Evolutionary conservation across 2,888 invertebrate species (phyloP).

Genomic region (Tenthredo livida): DNA sequence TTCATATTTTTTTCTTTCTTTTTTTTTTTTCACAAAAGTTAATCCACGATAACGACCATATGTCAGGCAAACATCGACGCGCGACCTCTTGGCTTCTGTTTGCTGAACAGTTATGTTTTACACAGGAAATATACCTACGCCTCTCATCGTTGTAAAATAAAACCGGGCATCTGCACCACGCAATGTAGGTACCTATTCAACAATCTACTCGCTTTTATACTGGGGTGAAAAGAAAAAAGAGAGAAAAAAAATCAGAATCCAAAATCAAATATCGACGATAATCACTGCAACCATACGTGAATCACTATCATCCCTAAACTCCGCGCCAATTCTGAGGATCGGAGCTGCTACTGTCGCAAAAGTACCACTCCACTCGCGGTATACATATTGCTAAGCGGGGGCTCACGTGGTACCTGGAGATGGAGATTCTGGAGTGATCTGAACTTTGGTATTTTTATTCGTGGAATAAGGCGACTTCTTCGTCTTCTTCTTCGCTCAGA

Average conservation of each 20-base stretch:
- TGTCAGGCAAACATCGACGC: conserved; percentile 48
- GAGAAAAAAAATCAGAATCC: neutral
- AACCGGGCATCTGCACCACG: neutral
- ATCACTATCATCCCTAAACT: neutral
- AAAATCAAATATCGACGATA: neutral
- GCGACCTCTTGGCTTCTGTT: conserved; percentile 48
- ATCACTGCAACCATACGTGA: neutral
- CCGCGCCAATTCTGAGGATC: neutral
- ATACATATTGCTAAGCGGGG: too few species aligned
- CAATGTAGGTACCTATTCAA: neutral
- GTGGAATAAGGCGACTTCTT: neutral
- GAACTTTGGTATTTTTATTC: too few species aligned
- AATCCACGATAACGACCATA: conserved; percentile 51
- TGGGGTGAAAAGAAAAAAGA: neutral
- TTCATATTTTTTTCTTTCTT: conserved; percentile 2
- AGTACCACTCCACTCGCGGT: neutral
- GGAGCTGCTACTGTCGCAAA: neutral
- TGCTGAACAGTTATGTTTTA: conserved; percentile 39
- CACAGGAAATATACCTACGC: conserved; percentile 21
- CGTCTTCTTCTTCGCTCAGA: too few species aligned
- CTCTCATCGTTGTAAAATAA: neutral
- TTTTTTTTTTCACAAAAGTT: conserved; percentile 31
- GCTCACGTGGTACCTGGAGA: too few species aligned
- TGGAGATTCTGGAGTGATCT: too few species aligned
- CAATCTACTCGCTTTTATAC: neutral